Base-by-base conservation (phyloP, 2,888 invertebrate species). In the Abrostola tripartita region DNA sequence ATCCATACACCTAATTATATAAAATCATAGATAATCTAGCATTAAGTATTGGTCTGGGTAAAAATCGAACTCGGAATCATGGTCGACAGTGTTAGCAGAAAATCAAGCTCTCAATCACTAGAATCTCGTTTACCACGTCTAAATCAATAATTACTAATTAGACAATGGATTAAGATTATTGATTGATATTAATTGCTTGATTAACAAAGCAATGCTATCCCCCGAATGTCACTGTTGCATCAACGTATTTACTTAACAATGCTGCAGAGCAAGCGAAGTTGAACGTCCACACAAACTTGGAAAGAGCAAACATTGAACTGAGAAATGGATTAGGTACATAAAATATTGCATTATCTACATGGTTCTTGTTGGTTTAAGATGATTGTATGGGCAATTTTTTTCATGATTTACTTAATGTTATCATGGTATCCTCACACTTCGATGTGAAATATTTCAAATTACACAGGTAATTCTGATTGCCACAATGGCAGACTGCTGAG, bases 281-380 rank as follows among this genome's bases (percentile, higher is more conserved):
- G 1, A 7, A 24, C 14, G 58, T 75, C 44, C 57, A 67, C 65
- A 58, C 66, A 65, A 71, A 72, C 54, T 71, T 55, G 42, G 14
- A 11, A 44, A 44, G 24, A 55, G 60, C 60, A 71, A 76, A 72
- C 71, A 72, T 76, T 71, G 66, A 59, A 72, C 35, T 59, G 49
- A 40, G 65, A 60, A 75, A 61, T 76, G 71, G 76, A 60, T 72
- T 76, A n/a, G n/a, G n/a, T n/a, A 76, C 71, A 75, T 65, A 72
- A 76, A 75, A 72, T 71, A 76, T 71, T 65, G 71, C 60, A 72
- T 71, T 57, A 76, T 65, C 75, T 65, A 65, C 59, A 41, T n/a
- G 53, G 65, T 64, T 56, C 49, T 24, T 24, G 41, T 35, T 71
- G 57, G 56, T 71, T 50, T 71, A 65, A 14, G 47, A 42, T 49